phyloP scores from a whole-genome alignment of 1,140 invertebrate species.

The Halesus radiatus region DNA sequence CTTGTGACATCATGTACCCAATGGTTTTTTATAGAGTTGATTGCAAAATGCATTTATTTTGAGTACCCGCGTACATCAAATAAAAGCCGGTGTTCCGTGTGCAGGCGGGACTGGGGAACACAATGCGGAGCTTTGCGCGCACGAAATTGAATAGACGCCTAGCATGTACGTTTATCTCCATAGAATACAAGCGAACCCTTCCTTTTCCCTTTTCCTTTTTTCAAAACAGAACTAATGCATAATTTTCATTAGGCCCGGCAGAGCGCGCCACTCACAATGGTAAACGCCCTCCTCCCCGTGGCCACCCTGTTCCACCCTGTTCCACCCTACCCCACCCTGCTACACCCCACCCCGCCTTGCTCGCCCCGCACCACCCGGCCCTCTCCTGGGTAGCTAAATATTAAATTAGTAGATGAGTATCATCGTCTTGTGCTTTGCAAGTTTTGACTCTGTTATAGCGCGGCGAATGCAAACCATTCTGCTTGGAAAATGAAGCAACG shows the following conservation, averaged over 20 bases:
- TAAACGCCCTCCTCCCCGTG: background rate
- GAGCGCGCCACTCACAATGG: conserved; percentile 53
- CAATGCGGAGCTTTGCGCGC: conserved; percentile 38
- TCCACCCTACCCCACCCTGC: conserved; percentile 13
- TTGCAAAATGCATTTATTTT: conserved; percentile 16
- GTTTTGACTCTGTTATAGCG: conserved; percentile 6
- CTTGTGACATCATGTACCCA: no score
- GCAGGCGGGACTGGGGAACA: background rate
- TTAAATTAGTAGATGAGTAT: conserved; percentile 56
- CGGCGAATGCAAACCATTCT: background rate
- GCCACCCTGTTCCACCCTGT: background rate
- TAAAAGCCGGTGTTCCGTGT: background rate
- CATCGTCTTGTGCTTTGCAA: conserved; percentile 29
- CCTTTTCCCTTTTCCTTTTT: conserved; percentile 45
- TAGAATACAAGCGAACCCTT: conserved; percentile 41
- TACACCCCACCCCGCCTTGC: background rate
- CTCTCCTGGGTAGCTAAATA: no score
- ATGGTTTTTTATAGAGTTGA: no score
- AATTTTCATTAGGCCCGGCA: conserved; percentile 58
- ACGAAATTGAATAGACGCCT: conserved; percentile 47
- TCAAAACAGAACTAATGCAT: conserved; percentile 57
- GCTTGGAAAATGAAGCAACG: no score
- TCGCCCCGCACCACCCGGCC: background rate
- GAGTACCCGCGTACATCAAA: background rate
- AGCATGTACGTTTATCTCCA: conserved; percentile 29